These are phyloP conservation scores for Glaucidium brasilianum DNA, from an alignment of 2,113 vertebrate genomes.

Conservation along the genomic window DNA sequence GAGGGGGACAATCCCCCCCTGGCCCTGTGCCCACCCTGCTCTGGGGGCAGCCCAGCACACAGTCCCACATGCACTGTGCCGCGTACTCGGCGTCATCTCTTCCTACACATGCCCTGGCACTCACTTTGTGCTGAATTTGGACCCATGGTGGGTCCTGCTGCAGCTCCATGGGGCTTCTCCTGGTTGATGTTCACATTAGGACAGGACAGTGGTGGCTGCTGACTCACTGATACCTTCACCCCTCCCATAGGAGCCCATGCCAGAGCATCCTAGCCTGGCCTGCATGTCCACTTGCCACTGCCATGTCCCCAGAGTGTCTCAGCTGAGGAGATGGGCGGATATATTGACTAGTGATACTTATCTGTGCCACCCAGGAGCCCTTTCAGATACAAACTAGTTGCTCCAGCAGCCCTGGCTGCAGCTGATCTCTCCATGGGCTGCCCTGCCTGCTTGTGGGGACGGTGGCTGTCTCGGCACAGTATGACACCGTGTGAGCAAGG, in stretches of 20 bases:
- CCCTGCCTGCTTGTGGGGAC: background rate
- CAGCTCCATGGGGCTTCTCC: background rate
- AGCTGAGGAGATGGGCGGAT: background rate
- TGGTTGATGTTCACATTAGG: background rate
- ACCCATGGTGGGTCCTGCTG: background rate
- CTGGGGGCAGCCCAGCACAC: too few relatives aligned
- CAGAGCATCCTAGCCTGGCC: background rate
- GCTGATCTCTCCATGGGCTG: accelerated
- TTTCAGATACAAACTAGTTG: background rate
- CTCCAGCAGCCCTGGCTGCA: background rate
- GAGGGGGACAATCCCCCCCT: too few relatives aligned
- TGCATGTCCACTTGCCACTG: accelerated
- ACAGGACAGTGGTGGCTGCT: background rate
- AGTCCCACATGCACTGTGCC: background rate
- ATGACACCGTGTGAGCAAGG: background rate
- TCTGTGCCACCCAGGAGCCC: background rate
- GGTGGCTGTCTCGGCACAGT: background rate
- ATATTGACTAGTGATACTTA: background rate
- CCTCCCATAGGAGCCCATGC: background rate
- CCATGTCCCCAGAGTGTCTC: background rate
- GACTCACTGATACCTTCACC: background rate
- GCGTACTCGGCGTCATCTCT: accelerated
- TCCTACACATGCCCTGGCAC: background rate
- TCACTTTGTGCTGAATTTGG: background rate
- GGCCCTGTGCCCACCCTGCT: too few relatives aligned